Percentiles rank a stretch among this genome's conserved stretches.
These are phyloP conservation scores for Kryptolebias marmoratus DNA, from an alignment of 2,113 vertebrate species.

Conservation along the genomic window DNA sequence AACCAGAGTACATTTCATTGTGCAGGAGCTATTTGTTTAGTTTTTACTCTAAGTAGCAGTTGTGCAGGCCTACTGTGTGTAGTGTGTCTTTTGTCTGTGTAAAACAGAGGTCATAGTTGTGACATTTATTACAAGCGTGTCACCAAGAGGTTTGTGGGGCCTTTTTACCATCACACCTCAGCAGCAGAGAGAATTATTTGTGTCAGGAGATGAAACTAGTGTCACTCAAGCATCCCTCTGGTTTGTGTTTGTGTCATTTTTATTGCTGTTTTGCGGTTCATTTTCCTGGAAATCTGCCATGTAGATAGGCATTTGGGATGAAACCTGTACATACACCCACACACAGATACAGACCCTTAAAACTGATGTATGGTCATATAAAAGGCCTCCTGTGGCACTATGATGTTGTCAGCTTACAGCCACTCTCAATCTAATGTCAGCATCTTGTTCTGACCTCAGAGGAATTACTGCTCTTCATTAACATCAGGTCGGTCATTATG, in stretches of 20 bases:
- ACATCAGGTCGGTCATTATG: slow-evolving; percentile 37
- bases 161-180: slow-evolving; percentile 59
- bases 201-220: slow-evolving; percentile 53
- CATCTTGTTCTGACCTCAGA: slow-evolving; percentile 27
- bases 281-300: slow-evolving; percentile 50
- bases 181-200: slow-evolving; percentile 44
- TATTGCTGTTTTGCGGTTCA: slow-evolving; percentile 53
- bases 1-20: slow-evolving; percentile 39
- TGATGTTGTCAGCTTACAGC: not conserved
- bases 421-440: not conserved
- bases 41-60: slow-evolving; percentile 17
- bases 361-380: too few species aligned
- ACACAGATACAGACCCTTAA: not conserved
- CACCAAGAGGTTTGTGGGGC: slow-evolving; percentile 31
- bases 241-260: slow-evolving; percentile 52
- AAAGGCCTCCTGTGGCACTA: not conserved
- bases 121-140: slow-evolving; percentile 66
- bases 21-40: slow-evolving; percentile 33
- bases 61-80: slow-evolving; percentile 45
- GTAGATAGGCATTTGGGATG: slow-evolving; percentile 35
- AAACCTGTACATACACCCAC: not conserved
- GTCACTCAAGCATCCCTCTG: slow-evolving; percentile 65
- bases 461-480: slow-evolving; percentile 27
- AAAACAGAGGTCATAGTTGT: slow-evolving; percentile 30
- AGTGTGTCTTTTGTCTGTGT: slow-evolving; percentile 57